Conservation (phyloP, 2,113 vertebrate genomes). For the Setophaga coronata region DNA sequence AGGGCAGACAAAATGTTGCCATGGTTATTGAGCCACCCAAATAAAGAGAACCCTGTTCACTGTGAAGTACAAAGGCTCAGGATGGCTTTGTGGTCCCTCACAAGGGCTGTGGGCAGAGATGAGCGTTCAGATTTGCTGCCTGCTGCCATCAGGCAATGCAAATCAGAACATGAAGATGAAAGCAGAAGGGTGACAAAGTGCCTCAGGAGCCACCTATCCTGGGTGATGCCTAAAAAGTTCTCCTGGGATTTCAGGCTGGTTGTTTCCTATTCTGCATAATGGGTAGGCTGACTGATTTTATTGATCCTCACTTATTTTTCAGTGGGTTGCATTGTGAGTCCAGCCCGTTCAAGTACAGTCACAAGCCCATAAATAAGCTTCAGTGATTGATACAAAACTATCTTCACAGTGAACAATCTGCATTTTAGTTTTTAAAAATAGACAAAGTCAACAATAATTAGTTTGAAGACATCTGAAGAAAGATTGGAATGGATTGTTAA, state of each 20-base stretch:
- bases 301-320: slow-evolving; percentile 40
- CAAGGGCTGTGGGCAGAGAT: neutral
- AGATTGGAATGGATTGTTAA: neutral
- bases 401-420: neutral
- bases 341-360: neutral
- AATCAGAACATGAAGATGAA: slow-evolving; percentile 16
- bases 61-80: neutral
- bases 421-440: neutral
- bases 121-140: neutral
- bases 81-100: slow-evolving; percentile 17
- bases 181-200: neutral
- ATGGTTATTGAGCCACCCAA: slow-evolving; percentile 45
- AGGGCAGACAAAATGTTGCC: slow-evolving; percentile 48
- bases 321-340: neutral
- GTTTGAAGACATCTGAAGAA: neutral
- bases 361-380: neutral
- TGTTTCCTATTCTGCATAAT: slow-evolving; percentile 19
- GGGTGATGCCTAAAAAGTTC: neutral
- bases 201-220: neutral
- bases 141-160: slow-evolving; percentile 6
- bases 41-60: neutral
- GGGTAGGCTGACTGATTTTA: slow-evolving; percentile 3
- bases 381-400: neutral
- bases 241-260: neutral
- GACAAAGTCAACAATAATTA: neutral